Percentiles rank a stretch among this genome's conserved stretches.
Conservation (phyloP, 1,140 invertebrate genomes). For the Bradynema listronoti region DNA sequence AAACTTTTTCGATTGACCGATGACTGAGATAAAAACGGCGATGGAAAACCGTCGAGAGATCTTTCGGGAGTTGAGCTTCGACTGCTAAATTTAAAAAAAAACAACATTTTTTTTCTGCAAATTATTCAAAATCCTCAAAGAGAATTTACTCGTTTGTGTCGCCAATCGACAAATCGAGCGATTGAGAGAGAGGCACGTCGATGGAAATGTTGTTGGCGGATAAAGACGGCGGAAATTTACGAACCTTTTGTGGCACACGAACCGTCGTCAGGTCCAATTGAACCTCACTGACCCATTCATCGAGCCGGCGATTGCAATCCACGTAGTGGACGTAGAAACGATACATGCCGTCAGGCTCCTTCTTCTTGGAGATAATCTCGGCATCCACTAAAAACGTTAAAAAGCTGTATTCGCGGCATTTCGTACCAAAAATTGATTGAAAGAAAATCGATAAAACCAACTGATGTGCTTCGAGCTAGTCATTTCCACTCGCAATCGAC, state of each 20-base stretch:
- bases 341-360: conserved; percentile 4
- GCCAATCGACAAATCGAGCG: background rate
- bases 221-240: conserved; percentile 11
- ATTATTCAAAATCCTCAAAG: background rate
- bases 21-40: conserved; percentile 15
- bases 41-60: conserved; percentile 10
- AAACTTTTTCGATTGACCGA: no score
- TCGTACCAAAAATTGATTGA: background rate
- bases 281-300: conserved; percentile 41
- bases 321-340: conserved; percentile 44
- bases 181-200: background rate
- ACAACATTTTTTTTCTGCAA: background rate
- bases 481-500: conserved; percentile 39
- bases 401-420: background rate
- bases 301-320: conserved; percentile 42
- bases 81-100: conserved; percentile 14
- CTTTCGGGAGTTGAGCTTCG: conserved; percentile 25
- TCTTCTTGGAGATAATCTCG: conserved; percentile 32
- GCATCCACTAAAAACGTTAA: conserved; percentile 35
- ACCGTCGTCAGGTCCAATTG: conserved; percentile 29
- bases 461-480: conserved; percentile 19
- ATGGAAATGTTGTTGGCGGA: background rate
- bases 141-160: background rate
- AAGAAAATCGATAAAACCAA: conserved; percentile 17
- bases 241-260: conserved; percentile 30